These are phyloP conservation scores for Axea sp. DNA, from an alignment of 2,888 invertebrate species.

Conservation along the genomic window DNA sequence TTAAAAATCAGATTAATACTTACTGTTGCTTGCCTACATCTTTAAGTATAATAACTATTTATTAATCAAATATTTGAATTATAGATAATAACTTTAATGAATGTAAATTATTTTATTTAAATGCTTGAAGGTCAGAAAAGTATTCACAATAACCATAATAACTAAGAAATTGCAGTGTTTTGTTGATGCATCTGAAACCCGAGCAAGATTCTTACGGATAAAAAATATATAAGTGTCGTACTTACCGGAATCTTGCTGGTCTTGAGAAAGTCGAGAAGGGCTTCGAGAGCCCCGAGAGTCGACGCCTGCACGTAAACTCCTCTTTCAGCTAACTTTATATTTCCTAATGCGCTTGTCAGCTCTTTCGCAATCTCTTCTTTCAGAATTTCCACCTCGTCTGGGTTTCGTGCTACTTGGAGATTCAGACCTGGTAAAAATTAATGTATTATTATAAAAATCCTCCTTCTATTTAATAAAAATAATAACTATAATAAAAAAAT, in stretches of 20 bases:
- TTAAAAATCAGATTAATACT: too few species aligned
- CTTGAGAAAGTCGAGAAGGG: constrained; percentile 94
- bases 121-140: too few species aligned
- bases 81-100: too few species aligned
- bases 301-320: constrained; percentile 99
- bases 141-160: too few species aligned
- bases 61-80: too few species aligned
- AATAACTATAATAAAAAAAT: neutral
- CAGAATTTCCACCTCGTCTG: constrained; percentile 94
- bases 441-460: too few species aligned
- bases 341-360: constrained; percentile 92
- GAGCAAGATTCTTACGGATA: constrained; percentile 3
- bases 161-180: constrained; percentile 9
- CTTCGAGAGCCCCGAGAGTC: constrained; percentile 99
- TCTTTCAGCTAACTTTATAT: constrained; percentile 93
- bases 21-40: too few species aligned
- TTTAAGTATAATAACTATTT: too few species aligned
- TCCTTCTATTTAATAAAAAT: neutral
- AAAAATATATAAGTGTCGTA: constrained; percentile 66
- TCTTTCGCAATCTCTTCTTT: constrained; percentile 93
- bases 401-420: constrained; percentile 92
- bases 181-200: constrained; percentile 33
- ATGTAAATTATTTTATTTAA: too few species aligned
- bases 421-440: constrained; percentile 90
- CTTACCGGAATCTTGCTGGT: constrained; percentile 96